Evolutionary conservation across 2,888 invertebrate genomes (phyloP).

Genomic region (Liodrosophila aerea): DNA sequence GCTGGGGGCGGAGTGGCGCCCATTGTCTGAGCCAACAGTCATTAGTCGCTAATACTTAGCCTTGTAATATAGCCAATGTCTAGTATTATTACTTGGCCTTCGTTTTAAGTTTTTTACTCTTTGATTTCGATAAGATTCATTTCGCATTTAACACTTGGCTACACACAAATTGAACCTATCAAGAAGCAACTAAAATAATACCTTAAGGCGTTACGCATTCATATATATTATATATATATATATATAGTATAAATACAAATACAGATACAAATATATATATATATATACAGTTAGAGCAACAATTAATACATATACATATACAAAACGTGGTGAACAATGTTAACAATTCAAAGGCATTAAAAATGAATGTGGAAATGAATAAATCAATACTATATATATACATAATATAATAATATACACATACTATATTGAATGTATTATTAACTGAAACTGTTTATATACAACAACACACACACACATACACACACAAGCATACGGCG

Average conservation of each 20-base stretch:
- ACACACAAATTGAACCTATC: slow-evolving; percentile 53
- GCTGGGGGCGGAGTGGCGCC: too few species aligned
- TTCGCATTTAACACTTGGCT: too few species aligned
- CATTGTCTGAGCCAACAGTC: slow-evolving; percentile 48
- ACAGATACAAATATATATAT: slow-evolving; percentile 10
- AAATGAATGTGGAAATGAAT: slow-evolving; percentile 47
- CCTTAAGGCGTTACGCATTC: slow-evolving; percentile 76
- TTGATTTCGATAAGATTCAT: not conserved
- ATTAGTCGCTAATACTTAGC: slow-evolving; percentile 1
- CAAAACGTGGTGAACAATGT: slow-evolving; percentile 75
- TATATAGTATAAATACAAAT: slow-evolving; percentile 35
- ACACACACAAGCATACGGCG: slow-evolving; percentile 18
- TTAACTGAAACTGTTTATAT: slow-evolving; percentile 65
- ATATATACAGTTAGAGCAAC: slow-evolving; percentile 28
- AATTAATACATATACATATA: slow-evolving; percentile 52
- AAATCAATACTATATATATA: slow-evolving; percentile 59
- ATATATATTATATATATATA: slow-evolving; percentile 41
- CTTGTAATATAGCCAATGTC: slow-evolving; percentile 43
- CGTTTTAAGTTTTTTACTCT: not conserved
- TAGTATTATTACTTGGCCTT: slow-evolving; percentile 12
- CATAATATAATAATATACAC: slow-evolving; percentile 29
- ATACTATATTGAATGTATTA: slow-evolving; percentile 44
- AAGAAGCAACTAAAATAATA: slow-evolving; percentile 69
- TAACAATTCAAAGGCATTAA: slow-evolving; percentile 75
- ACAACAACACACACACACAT: slow-evolving; percentile 40